Conservation (phyloP, 2,113 vertebrate genomes). For the Microcebus jonahi region DNA sequence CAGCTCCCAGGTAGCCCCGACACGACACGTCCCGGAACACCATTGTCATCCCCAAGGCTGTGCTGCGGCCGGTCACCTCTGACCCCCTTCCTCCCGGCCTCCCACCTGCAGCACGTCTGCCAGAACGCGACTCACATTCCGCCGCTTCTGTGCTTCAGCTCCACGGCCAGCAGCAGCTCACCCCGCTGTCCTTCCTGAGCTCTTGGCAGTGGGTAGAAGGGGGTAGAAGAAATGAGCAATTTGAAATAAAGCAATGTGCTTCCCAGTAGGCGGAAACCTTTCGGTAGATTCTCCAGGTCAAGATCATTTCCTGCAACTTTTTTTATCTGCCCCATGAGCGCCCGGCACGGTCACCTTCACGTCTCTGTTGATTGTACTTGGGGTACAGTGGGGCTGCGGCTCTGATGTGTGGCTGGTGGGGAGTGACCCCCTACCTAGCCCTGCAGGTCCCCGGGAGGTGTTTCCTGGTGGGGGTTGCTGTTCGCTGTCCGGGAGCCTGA, state of each 20-base stretch:
- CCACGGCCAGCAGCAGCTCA: no score
- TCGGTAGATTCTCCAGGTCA: background rate
- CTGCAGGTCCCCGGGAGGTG: background rate
- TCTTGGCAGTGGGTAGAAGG: background rate
- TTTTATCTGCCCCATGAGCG: accelerated
- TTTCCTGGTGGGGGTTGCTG: background rate
- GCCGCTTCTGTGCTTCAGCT: accelerated
- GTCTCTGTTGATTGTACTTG: background rate
- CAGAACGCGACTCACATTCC: background rate
- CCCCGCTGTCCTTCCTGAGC: background rate
- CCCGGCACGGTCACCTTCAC: accelerated
- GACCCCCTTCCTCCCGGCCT: background rate
- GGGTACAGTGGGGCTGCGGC: no score
- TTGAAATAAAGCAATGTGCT: accelerated
- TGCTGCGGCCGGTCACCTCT: background rate
- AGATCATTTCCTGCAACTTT: background rate
- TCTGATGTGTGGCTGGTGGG: background rate
- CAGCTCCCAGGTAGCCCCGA: accelerated
- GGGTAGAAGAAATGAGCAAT: background rate
- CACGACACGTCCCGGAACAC: accelerated
- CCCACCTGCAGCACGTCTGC: background rate
- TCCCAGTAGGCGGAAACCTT: accelerated
- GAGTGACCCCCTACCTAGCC: accelerated
- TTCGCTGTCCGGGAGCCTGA: background rate
- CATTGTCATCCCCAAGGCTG: background rate